Evolutionary conservation across 2,113 vertebrate species (phyloP).

Genomic region (Labrus mixtus): DNA sequence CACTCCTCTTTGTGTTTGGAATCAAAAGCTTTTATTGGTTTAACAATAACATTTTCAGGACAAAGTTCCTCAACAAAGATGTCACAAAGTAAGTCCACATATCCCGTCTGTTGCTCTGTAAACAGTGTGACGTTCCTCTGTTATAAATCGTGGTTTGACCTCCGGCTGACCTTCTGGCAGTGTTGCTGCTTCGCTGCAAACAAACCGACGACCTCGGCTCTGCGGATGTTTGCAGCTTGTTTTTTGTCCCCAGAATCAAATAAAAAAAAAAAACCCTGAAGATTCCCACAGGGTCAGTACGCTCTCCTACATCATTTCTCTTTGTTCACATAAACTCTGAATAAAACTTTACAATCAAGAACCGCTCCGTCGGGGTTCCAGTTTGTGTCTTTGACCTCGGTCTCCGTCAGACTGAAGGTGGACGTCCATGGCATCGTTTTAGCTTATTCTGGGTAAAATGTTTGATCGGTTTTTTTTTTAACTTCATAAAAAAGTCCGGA

Average conservation of each 20-base stretch:
- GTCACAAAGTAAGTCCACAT: not conserved
- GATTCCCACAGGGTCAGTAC: not conserved
- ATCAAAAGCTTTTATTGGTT: not conserved
- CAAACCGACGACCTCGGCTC: not conserved
- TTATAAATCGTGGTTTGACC: not conserved
- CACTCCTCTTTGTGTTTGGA: not conserved
- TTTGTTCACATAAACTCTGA: not conserved
- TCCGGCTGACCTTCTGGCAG: slow-evolving; percentile 23
- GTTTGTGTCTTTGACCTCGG: not conserved
- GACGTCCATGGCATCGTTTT: slow-evolving; percentile 48
- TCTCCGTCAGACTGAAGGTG: not conserved
- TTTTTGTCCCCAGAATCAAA: not conserved
- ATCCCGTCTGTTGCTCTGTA: not conserved
- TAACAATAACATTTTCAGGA: not conserved
- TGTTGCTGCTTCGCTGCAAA: not conserved
- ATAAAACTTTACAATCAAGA: not conserved
- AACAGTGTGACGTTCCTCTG: not conserved
- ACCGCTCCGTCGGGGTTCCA: not conserved
- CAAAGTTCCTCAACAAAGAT: not conserved
- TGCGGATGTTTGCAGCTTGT: not conserved
- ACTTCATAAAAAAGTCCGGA: not conserved
- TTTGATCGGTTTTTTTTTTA: slow-evolving; percentile 8
- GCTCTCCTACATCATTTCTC: not conserved
- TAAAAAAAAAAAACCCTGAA: slow-evolving; percentile 4
- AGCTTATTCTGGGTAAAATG: slow-evolving; percentile 63